phyloP scores from a whole-genome alignment of 1,140 invertebrate species.

The Scaptomyza graminum region DNA sequence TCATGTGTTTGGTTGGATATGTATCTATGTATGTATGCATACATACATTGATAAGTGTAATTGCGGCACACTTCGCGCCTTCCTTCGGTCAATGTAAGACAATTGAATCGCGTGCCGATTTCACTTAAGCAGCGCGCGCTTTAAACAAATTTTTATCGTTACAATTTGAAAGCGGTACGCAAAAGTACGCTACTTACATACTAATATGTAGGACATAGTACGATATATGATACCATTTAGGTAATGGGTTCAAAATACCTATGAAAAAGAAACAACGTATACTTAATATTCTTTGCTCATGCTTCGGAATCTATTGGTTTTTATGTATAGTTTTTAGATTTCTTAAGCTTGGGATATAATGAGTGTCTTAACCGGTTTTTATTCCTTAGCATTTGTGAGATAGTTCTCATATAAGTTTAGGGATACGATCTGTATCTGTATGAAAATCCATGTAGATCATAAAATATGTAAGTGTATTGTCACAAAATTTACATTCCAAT shows the following conservation, averaged over 20 bases:
- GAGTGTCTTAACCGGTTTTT: no score
- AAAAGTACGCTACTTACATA: slow-evolving; percentile 11
- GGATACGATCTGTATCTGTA: neutral
- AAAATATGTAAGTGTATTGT: neutral
- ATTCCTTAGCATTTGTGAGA: no score
- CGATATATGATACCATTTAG: slow-evolving; percentile 2
- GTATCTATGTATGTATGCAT: neutral
- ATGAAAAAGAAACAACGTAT: neutral
- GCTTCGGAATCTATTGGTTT: neutral
- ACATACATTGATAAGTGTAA: slow-evolving; percentile 33
- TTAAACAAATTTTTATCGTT: slow-evolving; percentile 32
- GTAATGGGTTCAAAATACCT: neutral
- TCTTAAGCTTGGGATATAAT: no score
- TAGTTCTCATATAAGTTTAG: no score
- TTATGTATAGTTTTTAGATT: no score
- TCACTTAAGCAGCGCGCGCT: slow-evolving; percentile 67
- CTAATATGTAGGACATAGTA: neutral
- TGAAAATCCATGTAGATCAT: neutral
- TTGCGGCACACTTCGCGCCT: slow-evolving; percentile 71
- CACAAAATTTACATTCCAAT: neutral
- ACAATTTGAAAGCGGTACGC: slow-evolving; percentile 27
- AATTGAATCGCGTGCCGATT: slow-evolving; percentile 81
- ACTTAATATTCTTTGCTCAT: neutral
- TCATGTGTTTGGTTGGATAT: slow-evolving; percentile 3
- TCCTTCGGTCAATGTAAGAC: slow-evolving; percentile 57